Conservation (phyloP, 2,113 vertebrate genomes). For the Notarius quadriscutis region DNA sequence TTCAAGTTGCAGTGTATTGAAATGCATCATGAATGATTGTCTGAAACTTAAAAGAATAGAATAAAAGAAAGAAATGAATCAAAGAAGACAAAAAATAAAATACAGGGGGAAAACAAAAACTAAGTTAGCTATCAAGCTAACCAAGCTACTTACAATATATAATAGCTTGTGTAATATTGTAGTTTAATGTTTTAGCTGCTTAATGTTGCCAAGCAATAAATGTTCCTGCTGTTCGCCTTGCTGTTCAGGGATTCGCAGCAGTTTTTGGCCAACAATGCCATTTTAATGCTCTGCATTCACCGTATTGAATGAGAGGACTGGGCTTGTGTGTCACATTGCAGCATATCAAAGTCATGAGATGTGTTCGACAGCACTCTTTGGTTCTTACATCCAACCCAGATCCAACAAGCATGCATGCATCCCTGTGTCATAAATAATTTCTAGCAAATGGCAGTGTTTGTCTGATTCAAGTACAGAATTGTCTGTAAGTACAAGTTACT, state of each 20-base stretch:
- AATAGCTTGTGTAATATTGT: neutral
- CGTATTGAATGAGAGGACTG: neutral
- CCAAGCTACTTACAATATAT: neutral
- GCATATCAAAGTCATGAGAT: neutral
- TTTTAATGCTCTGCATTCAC: neutral
- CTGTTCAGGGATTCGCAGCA: neutral
- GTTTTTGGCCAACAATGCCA: neutral
- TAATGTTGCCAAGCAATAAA: neutral
- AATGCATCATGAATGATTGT: no score
- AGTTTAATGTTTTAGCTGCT: neutral
- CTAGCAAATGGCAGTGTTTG: neutral
- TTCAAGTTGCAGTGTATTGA: neutral
- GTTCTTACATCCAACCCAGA: neutral
- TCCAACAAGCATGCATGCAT: neutral
- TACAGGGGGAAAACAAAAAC: neutral
- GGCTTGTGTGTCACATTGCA: neutral
- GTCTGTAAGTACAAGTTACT: no score
- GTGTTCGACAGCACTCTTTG: neutral
- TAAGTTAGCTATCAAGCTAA: neutral
- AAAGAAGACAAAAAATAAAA: no score
- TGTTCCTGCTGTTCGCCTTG: neutral
- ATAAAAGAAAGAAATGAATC: no score
- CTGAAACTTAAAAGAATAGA: no score
- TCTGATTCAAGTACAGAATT: neutral
- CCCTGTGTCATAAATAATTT: neutral